Base-by-base conservation (phyloP, 1,140 invertebrate species). In the Papilio glaucus region DNA sequence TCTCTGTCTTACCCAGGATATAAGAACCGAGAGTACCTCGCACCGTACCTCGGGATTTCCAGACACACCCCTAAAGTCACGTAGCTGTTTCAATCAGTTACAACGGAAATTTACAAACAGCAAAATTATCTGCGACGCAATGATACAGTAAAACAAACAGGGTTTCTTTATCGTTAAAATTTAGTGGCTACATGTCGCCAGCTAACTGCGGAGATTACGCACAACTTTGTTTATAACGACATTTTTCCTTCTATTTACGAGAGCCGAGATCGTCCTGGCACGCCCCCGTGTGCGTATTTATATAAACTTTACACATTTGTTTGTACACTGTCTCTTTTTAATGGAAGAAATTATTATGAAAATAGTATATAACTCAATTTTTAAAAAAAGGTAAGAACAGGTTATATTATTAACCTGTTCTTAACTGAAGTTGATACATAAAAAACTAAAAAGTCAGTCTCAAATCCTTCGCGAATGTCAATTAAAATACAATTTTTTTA, bases 181-280 rank as follows among this genome's bases (percentile, higher is more conserved):
- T 4, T 57, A 57, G 10, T 18, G 13, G 49, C 21, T 57, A 57
- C 49, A 21, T 57, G 49, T 57, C 21, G 9, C 21, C 18, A 21
- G 9, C 9, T 26, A 57, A 57, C 21, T 53, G 49, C 21, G 10
- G 49, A 57, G 49, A 57, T 57, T 57, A 21, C 49, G 49, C 21
- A 57, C 49, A 57, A 57, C 21, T 24, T 24, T 24, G 49, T 57
- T 57, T 24, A 49, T 49, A 57, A 57, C 18, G 9, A 57, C 49
- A 57, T 57, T 57, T 57, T 57, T 57, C 18, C 18, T 24, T 57
- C 24, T 24, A 57, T 57, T 57, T 57, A 57, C 9, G 49, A 57
- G 49, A 24, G 49, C 24, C 49, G 49, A 18, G 49, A 10, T 18
- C 49, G 9, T 9, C 49, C 18, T 10, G 49, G 1, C 21, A 24